Percentiles rank a stretch among this genome's conserved stretches.
Evolutionary conservation across 2,888 invertebrate genomes (phyloP).

Genomic region (Myopa testacea): DNA sequence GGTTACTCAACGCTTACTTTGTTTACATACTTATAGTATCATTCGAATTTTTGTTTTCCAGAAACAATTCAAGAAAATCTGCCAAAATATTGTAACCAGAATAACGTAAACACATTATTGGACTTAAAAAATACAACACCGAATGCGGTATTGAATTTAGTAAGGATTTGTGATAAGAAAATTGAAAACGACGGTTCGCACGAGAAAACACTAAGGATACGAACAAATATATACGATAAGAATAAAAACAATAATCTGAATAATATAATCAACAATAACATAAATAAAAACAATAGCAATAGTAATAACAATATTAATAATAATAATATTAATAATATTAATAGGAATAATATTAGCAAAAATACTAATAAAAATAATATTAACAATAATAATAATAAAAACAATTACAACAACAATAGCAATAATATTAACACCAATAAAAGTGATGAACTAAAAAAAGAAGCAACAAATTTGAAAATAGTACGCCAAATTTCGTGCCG

Average conservation of each 20-base stretch:
- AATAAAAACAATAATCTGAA: conserved; percentile 33
- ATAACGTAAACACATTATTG: background rate
- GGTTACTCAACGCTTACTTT: no score
- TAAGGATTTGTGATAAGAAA: conserved; percentile 49
- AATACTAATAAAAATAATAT: background rate
- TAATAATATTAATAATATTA: background rate
- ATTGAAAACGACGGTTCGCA: conserved; percentile 25
- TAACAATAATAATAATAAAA: background rate
- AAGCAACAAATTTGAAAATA: conserved; percentile 40
- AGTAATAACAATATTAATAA: background rate
- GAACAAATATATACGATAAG: conserved; percentile 30
- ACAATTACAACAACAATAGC: conserved; percentile 4
- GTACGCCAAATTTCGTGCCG: conserved; percentile 38
- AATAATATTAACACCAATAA: background rate
- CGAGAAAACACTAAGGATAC: conserved; percentile 28
- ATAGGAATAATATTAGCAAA: background rate
- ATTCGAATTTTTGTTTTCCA: conserved; percentile 6
- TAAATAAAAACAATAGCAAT: background rate
- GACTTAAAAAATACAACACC: conserved; percentile 12
- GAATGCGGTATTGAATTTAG: conserved; percentile 51
- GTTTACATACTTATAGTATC: no score
- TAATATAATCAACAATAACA: conserved; percentile 11
- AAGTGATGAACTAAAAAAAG: conserved; percentile 12
- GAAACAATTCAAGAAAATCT: conserved; percentile 6
- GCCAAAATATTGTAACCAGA: background rate